Evolutionary conservation across 53 echinoderm and acorn worm species (phyloP), one percentile per base, ranked within the genome.

Genomic region (Glandiceps talaboti): DNA sequence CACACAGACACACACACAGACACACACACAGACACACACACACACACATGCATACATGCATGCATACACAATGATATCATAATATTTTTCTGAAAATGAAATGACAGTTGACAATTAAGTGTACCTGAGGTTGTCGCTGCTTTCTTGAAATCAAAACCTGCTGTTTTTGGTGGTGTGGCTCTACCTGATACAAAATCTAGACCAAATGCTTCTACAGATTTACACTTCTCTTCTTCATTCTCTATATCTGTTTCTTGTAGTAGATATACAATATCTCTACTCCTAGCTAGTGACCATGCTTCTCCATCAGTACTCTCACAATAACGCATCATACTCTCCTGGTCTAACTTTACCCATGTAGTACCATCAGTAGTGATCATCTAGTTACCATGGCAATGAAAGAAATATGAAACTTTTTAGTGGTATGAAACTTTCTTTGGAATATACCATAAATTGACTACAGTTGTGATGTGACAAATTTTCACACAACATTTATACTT

Each of bases 231-330:
- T 31, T 89, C 91, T 0, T 85, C 85, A 1, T 85, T 79, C 31
- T 87, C 77, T 32, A 89, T 78, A 32, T 88, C 88, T 0, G 74
- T 78, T 20, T 96, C 96, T 28, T 83, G 88, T 78, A 84, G 79
- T 31, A 96, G 87, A 74, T 92, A 90, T 26, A 82, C 86, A 74
- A 87, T 73, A 1, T 92, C 92, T 33, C 90, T 88, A 33, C 82
- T 76, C 79, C 82, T 79, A 28, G 96, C 88, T 29, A 96, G 86
- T 30, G 96, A 90, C 96, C 96, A 96, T 14, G 96, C 96, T 32
- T 96, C 96, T 1, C 86, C 92, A 28, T 96, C 90, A 26, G 88
- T 96, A 80, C 88, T 92, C 87, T 96, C 96, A 85, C 96, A 96
- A 87, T 92, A 96, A 32, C 88, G 90, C 29, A 86, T 82, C 87